phyloP scores from a whole-genome alignment of 2,888 invertebrate species.

The Halictus quadricinctus region DNA sequence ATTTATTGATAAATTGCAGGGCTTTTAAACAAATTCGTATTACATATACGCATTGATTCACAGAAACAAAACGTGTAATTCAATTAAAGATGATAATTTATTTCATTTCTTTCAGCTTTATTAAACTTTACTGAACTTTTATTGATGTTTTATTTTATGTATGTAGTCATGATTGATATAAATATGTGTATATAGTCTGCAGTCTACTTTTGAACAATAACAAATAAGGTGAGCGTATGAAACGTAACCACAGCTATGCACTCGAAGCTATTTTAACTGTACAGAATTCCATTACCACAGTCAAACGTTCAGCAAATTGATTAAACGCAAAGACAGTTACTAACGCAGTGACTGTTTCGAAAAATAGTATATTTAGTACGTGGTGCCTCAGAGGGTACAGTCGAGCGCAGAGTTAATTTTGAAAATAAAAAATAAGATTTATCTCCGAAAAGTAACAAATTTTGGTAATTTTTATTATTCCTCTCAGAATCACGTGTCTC shows the following conservation, averaged over 20 bases:
- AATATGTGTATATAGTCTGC: background rate
- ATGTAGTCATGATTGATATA: background rate
- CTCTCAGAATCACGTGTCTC: background rate
- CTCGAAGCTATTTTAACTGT: too few relatives aligned
- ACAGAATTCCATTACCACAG: too few relatives aligned
- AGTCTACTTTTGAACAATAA: background rate
- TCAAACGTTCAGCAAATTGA: too few relatives aligned
- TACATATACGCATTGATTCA: background rate
- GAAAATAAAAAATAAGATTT: slow-evolving; percentile 5
- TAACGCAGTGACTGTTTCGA: too few relatives aligned
- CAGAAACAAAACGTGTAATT: background rate
- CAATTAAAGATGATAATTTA: background rate
- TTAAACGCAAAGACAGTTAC: too few relatives aligned
- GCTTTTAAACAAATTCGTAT: background rate
- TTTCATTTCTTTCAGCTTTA: background rate
- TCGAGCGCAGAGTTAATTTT: too few relatives aligned
- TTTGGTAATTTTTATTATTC: background rate
- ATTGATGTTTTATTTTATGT: background rate
- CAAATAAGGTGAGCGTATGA: background rate
- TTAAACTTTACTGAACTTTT: background rate
- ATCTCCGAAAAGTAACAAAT: background rate
- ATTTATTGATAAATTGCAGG: background rate
- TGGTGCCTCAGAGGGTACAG: too few relatives aligned
- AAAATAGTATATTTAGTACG: too few relatives aligned
- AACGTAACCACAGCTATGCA: too few relatives aligned